Evolutionary conservation across 2,113 vertebrate genomes (phyloP).

Genomic region (Campylorhamphus procurvoides): DNA sequence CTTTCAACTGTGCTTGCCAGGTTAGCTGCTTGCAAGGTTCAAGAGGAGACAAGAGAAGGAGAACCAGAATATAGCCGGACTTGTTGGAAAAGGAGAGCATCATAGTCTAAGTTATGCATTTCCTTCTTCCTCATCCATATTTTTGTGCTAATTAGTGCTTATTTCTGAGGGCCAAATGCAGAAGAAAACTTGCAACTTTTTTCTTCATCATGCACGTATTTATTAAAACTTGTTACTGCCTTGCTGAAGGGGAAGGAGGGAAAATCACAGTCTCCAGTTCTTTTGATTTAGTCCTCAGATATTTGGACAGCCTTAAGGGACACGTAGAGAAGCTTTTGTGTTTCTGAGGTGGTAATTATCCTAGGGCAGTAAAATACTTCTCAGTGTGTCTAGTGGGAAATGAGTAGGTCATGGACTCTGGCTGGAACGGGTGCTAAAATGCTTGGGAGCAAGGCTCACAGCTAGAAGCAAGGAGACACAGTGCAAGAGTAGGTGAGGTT

Average conservation of each 20-base stretch:
- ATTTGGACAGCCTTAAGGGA: background rate
- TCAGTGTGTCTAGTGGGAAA: background rate
- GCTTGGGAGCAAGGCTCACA: background rate
- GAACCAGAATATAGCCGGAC: background rate
- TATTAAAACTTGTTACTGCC: background rate
- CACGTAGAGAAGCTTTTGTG: background rate
- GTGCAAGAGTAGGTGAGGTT: background rate
- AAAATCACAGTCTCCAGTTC: background rate
- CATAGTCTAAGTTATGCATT: background rate
- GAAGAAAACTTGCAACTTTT: background rate
- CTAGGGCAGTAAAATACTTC: background rate
- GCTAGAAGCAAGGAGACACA: background rate
- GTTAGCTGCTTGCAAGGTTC: background rate
- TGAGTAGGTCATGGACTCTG: background rate
- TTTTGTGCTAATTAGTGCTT: background rate
- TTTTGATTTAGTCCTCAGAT: background rate
- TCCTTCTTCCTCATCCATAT: background rate
- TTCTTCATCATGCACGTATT: background rate
- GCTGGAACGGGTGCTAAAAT: background rate
- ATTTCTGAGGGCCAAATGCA: background rate
- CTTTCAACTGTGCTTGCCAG: background rate
- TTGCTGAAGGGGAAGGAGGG: background rate
- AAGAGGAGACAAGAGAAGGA: background rate
- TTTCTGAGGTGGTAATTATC: background rate
- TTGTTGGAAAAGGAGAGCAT: background rate